Evolutionary conservation across 1,140 invertebrate genomes (phyloP), one percentile per base, ranked within the genome.

Genomic region (Heliconius himera): DNA sequence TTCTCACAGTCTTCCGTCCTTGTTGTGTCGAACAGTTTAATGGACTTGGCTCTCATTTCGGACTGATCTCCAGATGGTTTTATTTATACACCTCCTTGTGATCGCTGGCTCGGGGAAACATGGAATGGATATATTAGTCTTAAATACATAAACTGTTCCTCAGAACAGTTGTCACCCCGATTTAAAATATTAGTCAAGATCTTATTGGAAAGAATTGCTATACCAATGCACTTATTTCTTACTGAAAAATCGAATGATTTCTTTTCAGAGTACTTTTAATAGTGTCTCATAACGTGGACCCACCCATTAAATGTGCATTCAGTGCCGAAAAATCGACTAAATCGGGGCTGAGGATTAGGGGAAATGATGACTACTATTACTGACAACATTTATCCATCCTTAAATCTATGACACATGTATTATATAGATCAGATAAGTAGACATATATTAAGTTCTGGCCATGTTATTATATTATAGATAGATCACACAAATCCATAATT

Each of bases 81-180:
- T 38, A 38, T 36, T 26, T 26, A 74, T 76, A 77, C 78, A 78
- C 73, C 81, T 82, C 77, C 56, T 66, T 75, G 81, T 26, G 22
- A 56, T 73, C 56, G 33, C 78, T 81, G 80, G 78, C 82, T 85
- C 82, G 36, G 36, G 60, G 77, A 76, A 33, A 81, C 71, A 83
- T 73, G 76, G 26, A 79, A 73, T 77, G 84, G 82, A 82, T 77
- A 85, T 79, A 83, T 82, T 72, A 78, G 80, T 76, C 80, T 75
- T 72, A 51, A 66, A 83, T 84, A 87, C 72, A 74, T 79, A 85
- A 85, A 81, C 72, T 80, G 84, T 85, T 84, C 84, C 82, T 81
- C 83, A 81, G 85, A 87, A 84, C 83, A 87, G 72, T 78, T 84
- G 84, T 80, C 81, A 85, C 84, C 85, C 85, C 86, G 80, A 80